Conservation (phyloP, 2,797 vertebrate species). For the Lycodopsis pacificus region DNA sequence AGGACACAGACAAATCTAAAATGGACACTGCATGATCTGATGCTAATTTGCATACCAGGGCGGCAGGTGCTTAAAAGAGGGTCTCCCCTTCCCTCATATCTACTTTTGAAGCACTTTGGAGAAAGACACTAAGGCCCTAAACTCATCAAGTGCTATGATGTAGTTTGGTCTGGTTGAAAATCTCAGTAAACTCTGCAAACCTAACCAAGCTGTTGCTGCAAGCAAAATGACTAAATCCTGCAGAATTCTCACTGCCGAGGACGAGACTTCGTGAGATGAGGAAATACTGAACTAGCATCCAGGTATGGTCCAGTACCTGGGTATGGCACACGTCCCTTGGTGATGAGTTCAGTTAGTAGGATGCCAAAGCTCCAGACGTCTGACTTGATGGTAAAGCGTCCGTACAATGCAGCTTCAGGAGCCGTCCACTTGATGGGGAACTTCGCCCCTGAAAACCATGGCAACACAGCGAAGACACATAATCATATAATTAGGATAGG, state of each 20-base stretch:
- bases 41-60: slow-evolving; percentile 25
- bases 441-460: slow-evolving; percentile 90
- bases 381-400: slow-evolving; percentile 97
- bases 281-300: not conserved
- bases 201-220: not conserved
- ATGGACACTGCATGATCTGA: not conserved
- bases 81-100: not conserved
- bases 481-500: slow-evolving; percentile 64
- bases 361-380: slow-evolving; percentile 99
- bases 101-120: not conserved
- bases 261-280: not conserved
- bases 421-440: slow-evolving; percentile 99
- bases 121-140: not conserved
- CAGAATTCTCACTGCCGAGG: not conserved
- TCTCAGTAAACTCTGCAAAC: not conserved
- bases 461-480: slow-evolving; percentile 67
- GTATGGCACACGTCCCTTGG: slow-evolving; percentile 96
- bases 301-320: slow-evolving; percentile 84
- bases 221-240: not conserved
- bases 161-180: slow-evolving; percentile 20
- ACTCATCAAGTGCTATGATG: not conserved
- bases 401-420: slow-evolving; percentile 94
- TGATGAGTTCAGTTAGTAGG: slow-evolving; percentile 95
- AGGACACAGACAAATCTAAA: slow-evolving; percentile 1
- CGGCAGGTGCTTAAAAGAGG: slow-evolving; percentile 17